These are phyloP conservation scores for Cordilura impudica DNA, from an alignment of 2,888 invertebrate genomes.

Conservation along the genomic window DNA sequence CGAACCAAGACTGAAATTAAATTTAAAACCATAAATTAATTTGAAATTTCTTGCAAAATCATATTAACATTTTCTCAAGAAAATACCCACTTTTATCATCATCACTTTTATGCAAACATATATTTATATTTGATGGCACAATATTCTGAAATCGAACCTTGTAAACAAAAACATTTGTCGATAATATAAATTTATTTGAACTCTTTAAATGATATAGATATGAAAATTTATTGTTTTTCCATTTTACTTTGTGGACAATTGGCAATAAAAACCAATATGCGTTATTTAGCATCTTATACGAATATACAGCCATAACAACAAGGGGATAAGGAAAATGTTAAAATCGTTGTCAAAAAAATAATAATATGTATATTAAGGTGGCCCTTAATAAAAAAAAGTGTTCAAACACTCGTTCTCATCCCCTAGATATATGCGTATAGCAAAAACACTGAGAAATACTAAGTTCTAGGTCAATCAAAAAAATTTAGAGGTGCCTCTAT, in stretches of 20 bases:
- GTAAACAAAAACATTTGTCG: neutral
- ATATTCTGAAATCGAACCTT: constrained; percentile 5
- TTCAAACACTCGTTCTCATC: too few relatives aligned
- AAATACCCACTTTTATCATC: too few relatives aligned
- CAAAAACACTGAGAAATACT: too few relatives aligned
- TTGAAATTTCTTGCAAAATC: too few relatives aligned
- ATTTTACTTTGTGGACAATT: constrained; percentile 4
- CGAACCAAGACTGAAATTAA: too few relatives aligned
- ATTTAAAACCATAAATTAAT: too few relatives aligned
- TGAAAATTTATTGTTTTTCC: constrained; percentile 12
- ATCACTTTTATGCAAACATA: neutral
- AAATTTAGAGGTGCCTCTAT: too few relatives aligned
- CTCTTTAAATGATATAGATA: neutral
- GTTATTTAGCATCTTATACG: neutral
- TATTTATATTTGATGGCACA: neutral
- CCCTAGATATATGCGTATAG: too few relatives aligned
- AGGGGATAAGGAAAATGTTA: neutral
- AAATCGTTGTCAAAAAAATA: neutral
- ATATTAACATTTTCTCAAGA: too few relatives aligned
- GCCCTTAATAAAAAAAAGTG: too few relatives aligned
- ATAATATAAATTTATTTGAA: constrained; percentile 1
- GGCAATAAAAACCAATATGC: constrained; percentile 5
- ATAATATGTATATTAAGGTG: too few relatives aligned
- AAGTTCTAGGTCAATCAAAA: too few relatives aligned
- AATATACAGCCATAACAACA: neutral